phyloP scores from a whole-genome alignment of 2,888 invertebrate species.

The Dicyrtoma fusca region DNA sequence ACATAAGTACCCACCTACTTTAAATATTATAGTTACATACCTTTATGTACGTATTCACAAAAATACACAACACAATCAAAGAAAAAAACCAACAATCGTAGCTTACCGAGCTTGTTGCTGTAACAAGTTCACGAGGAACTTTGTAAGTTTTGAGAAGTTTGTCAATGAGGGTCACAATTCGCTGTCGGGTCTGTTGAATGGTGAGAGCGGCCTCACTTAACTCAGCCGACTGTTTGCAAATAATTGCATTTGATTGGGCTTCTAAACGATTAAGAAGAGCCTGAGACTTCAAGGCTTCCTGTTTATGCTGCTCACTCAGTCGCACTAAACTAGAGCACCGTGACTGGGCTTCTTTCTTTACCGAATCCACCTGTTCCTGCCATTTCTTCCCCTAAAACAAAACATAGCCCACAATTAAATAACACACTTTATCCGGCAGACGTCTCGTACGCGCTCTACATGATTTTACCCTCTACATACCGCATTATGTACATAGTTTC shows the following conservation, averaged over 20 bases:
- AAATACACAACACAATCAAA: too few relatives aligned
- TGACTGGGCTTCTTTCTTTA: constrained; percentile 45
- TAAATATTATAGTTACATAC: too few relatives aligned
- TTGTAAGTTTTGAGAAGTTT: constrained; percentile 53
- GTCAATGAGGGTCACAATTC: constrained; percentile 46
- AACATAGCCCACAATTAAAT: constrained; percentile 8
- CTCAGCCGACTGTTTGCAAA: constrained; percentile 44
- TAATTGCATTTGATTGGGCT: constrained; percentile 43
- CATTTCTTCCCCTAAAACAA: constrained; percentile 48
- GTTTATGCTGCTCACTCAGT: constrained; percentile 54
- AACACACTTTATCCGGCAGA: too few relatives aligned
- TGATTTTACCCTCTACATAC: too few relatives aligned
- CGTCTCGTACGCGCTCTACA: too few relatives aligned
- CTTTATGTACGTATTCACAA: too few relatives aligned
- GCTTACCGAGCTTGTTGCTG: constrained; percentile 35
- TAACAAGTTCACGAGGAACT: constrained; percentile 49
- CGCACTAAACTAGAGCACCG: constrained; percentile 50
- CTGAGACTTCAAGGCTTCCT: constrained; percentile 52
- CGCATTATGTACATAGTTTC: too few relatives aligned
- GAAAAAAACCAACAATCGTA: too few relatives aligned
- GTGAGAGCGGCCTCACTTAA: constrained; percentile 45
- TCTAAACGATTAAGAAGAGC: constrained; percentile 51
- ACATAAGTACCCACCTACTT: too few relatives aligned
- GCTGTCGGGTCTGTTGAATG: constrained; percentile 43
- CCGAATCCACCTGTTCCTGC: constrained; percentile 47